A percentile compares a stretch with the other conserved stretches of the same genome.
Evolutionary conservation across 2,113 vertebrate genomes (phyloP).

Genomic region (Anhinga rufa): DNA sequence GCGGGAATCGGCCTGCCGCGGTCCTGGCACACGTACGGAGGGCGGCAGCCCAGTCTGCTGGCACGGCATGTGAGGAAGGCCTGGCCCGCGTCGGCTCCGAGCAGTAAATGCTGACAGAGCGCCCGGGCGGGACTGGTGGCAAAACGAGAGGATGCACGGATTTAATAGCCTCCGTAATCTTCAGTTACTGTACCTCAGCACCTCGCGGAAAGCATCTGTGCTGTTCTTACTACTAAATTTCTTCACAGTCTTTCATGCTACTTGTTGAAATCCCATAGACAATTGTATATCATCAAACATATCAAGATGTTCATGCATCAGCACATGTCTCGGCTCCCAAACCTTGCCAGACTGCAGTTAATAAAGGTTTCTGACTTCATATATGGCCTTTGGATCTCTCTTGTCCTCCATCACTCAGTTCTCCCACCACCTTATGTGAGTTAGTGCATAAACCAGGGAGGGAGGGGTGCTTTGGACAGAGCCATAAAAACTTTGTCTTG

Average conservation of each 20-base stretch:
- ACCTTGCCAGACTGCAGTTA: background rate
- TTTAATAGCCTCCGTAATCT: rapidly evolving
- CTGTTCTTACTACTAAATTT: background rate
- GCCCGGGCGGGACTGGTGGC: no score
- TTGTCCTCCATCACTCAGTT: background rate
- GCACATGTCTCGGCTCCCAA: rapidly evolving
- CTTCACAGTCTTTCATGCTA: rapidly evolving
- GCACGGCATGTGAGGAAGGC: background rate
- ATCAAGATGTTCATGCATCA: rapidly evolving
- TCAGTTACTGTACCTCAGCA: rapidly evolving
- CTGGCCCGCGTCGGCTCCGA: background rate
- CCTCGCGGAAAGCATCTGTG: rapidly evolving
- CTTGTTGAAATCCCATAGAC: background rate
- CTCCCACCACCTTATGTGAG: rapidly evolving
- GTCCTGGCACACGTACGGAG: background rate
- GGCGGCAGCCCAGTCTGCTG: background rate
- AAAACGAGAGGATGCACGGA: rapidly evolving
- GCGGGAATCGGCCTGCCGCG: background rate
- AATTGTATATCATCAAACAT: background rate
- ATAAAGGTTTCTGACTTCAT: rapidly evolving
- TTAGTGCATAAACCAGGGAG: background rate
- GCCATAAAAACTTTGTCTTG: background rate
- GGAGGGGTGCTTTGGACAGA: background rate
- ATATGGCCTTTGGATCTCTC: rapidly evolving
- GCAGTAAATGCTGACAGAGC: background rate